Evolutionary conservation across 2,888 invertebrate genomes (phyloP), one percentile per base, ranked within the genome.

Genomic region (Hemaris fuciformis): DNA sequence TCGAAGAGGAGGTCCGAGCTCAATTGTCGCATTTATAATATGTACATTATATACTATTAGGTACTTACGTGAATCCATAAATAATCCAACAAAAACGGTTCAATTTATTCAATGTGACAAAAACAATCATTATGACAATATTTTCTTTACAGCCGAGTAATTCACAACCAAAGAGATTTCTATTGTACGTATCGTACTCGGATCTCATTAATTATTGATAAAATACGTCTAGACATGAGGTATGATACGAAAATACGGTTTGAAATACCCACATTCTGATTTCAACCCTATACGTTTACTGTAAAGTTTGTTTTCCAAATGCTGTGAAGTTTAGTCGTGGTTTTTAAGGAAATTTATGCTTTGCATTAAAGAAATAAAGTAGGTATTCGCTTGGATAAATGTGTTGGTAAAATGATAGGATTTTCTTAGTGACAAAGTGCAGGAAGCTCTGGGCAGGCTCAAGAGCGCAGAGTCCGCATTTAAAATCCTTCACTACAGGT

Each of bases 381-480:
- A 62, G 61, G 59, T 59, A 68, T 70, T 77, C 58, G 64, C 25
- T 62, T 31, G 53, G 43, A 8, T 13, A 38, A 1, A 45, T 58
- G 53, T 56, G 60, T 60, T 63, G 56, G 61, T 62, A 60, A 67
- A 70, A 68, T 65, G 67, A 69, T 68, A 66, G 69, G 68, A 67
- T 68, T 75, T 77, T 75, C 75, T 76, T 76, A 78, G 74, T 80
- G 79, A 77, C 74, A 74, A 79, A 77, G 75, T 79, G 72, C 75
- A 76, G 80, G 77, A 78, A 76, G 75, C 77, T 73, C 77, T 72
- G 70, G 71, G 67, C 70, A 61, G 68, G 72, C 71, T 75, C 64
- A 60, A 71, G 64, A 68, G 70, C 65, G 68, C 69, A 61, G 43
- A 62, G 45, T 22, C 31, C 25, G 13, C n/a, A 59, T 31, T 25